Evolutionary conservation across 2,797 vertebrate genomes (phyloP).

Genomic region (Chloroceryle inda): DNA sequence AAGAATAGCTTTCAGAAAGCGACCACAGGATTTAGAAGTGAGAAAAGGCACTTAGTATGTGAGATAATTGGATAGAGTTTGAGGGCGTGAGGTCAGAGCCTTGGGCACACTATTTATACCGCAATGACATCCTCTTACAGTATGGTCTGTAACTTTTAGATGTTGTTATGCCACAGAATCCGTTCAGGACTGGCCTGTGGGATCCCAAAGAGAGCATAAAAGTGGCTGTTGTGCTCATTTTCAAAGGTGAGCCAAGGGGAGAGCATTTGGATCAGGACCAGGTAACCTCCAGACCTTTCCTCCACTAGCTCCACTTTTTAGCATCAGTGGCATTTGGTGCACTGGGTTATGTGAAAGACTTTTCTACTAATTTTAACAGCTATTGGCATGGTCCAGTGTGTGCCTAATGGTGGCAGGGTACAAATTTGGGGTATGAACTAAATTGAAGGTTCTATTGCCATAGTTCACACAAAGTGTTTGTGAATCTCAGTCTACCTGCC

Average conservation of each 20-base stretch:
- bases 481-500: background rate
- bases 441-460: background rate
- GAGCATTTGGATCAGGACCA: background rate
- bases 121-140: background rate
- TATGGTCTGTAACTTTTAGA: background rate
- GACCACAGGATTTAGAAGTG: accelerated
- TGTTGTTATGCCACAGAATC: background rate
- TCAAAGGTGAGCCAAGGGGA: background rate
- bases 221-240: background rate
- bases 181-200: background rate
- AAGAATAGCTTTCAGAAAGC: background rate
- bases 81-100: constrained; percentile 7
- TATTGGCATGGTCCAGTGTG: accelerated
- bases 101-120: constrained; percentile 12
- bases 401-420: background rate
- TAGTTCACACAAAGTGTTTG: background rate
- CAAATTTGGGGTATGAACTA: background rate
- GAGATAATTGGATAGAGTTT: constrained; percentile 36
- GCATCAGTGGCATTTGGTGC: background rate
- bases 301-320: background rate
- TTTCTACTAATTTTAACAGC: accelerated
- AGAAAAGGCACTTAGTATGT: background rate
- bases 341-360: background rate
- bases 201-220: background rate
- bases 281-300: background rate